A percentile compares a stretch with the other conserved stretches of the same genome.
These are phyloP conservation scores for Siphamia tubifer DNA, from an alignment of 2,113 vertebrate genomes.

Conservation along the genomic window DNA sequence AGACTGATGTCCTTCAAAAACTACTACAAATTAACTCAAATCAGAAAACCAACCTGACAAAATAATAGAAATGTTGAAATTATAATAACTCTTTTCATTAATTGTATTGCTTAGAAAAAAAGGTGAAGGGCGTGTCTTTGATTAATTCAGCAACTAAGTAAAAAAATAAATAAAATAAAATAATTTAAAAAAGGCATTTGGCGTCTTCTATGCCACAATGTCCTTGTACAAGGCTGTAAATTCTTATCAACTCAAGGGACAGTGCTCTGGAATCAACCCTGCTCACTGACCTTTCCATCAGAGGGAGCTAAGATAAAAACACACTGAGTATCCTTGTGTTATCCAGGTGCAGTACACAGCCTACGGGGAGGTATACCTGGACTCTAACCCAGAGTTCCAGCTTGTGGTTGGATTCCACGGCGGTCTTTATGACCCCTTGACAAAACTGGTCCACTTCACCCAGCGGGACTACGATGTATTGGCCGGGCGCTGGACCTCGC, in stretches of 20 bases:
- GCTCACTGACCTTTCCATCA: not conserved
- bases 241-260: not conserved
- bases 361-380: slow-evolving; percentile 95
- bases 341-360: slow-evolving; percentile 91
- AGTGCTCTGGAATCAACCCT: not conserved
- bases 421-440: slow-evolving; percentile 94
- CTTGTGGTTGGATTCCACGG: slow-evolving; percentile 97
- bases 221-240: not conserved
- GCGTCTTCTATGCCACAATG: not conserved
- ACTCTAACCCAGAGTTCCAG: slow-evolving; percentile 98
- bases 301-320: not conserved
- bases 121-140: not conserved
- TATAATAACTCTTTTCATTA: too few species aligned
- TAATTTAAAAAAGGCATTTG: not conserved
- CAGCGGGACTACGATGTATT: slow-evolving; percentile 97
- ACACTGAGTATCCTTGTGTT: not conserved
- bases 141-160: not conserved
- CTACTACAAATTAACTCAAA: too few species aligned
- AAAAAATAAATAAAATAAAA: not conserved
- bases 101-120: not conserved
- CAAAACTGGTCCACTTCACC: slow-evolving; percentile 97
- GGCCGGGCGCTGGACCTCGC: slow-evolving; percentile 96
- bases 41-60: too few species aligned
- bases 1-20: too few species aligned
- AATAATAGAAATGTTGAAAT: too few species aligned